Evolutionary conservation across 2,113 vertebrate species (phyloP).

Genomic region (Acinonyx jubatus): DNA sequence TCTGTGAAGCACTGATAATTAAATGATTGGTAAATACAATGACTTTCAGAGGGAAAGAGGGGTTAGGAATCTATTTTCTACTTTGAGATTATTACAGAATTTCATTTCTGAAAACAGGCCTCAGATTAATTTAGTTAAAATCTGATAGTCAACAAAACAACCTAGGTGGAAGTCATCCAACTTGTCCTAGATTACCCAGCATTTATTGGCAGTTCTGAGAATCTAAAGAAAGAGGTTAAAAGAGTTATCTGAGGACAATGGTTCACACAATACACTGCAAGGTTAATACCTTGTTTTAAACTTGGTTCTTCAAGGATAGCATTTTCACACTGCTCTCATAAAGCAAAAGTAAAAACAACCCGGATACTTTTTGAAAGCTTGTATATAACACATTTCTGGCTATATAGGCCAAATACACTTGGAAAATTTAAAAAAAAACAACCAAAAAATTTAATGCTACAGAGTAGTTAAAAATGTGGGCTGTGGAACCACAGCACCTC

Average conservation of each 20-base stretch:
- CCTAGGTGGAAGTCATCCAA: conserved; percentile 44
- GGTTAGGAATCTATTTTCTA: conserved; percentile 16
- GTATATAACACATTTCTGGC: neutral
- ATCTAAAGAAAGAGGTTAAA: neutral
- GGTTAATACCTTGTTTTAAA: neutral
- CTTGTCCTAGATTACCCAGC: conserved; percentile 33
- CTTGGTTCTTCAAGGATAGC: neutral
- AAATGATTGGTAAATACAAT: conserved; percentile 58
- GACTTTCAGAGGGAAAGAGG: conserved; percentile 35
- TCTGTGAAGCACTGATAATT: conserved; percentile 69
- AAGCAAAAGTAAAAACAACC: conserved; percentile 9
- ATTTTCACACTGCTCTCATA: neutral
- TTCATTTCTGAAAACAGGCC: conserved; percentile 66
- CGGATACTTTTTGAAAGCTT: neutral
- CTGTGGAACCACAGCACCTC: neutral
- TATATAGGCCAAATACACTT: neutral
- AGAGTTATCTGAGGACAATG: conserved; percentile 41
- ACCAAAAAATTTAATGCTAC: neutral
- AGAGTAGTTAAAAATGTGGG: neutral
- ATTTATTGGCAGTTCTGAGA: conserved; percentile 15
- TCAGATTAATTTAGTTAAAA: conserved; percentile 69
- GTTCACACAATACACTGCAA: neutral
- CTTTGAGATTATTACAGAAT: conserved; percentile 51
- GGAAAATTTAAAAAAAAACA: neutral
- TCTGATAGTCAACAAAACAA: conserved; percentile 47